Base-by-base conservation (phyloP, 2,113 vertebrate species). In the Neolamprologus brichardi region DNA sequence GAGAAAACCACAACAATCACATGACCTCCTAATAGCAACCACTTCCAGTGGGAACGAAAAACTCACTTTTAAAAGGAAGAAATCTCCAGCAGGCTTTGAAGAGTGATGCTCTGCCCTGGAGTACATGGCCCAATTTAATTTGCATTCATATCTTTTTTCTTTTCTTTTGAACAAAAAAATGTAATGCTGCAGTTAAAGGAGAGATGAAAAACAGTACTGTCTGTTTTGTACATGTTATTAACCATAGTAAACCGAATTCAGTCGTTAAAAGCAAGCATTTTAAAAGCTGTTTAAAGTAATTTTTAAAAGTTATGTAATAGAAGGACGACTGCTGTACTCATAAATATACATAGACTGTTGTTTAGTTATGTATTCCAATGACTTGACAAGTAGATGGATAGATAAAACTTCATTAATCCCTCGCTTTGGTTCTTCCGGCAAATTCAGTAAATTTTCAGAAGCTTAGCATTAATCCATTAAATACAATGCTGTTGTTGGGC, bases 171-270 rank as follows among this genome's bases (percentile, higher is more conserved):
- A 58, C 13, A 58, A 58, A 56, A 20, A 15, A 28, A 5, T 58
- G 1, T 58, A 58, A 28, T 58, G 54, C 54, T 58, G 4, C 54
- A 28, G 58, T 62, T 34, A 62, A 11, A 62, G 15, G 15, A 62
- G 15, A 34, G 15, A 62, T 62, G 58, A 62, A 18, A 62, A 34
- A 62, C 9, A 62, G 9, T 34, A 62, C 58, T 62, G 30, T 34
- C 5, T 34, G 58, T 32, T 32, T 34, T 32, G 58, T 32, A 62
- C 58, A 62, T 32, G 58, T 62, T 18, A 60, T 62, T 62, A 62
- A 32, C 15, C 1, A 0, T 18, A 62, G 58, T 62, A 62, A 34
- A 62, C 28, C 0, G 0, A 62, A 62, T 34, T 62, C 15, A 18
- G 28, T 0, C 1, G 5, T 62, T 60, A 18, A 32, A 60, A 60